These are phyloP conservation scores for Phaethon lepturus DNA, from an alignment of 2,113 vertebrate genomes.

Conservation along the genomic window DNA sequence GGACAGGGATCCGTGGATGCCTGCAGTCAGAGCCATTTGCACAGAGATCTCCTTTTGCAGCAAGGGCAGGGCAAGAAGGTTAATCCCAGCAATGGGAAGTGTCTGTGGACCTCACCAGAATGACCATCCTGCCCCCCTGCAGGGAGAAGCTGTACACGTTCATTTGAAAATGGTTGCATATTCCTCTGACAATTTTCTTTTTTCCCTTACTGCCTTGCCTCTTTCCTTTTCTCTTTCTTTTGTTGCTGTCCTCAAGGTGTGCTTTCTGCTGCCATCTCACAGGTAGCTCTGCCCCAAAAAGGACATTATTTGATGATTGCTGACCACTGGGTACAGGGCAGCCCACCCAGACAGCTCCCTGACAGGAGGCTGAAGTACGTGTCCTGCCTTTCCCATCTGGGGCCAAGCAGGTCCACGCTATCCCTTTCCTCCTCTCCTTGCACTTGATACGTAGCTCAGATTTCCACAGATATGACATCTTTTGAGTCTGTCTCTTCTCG, in stretches of 20 bases:
- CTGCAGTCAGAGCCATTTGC: background rate
- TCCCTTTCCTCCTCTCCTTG: background rate
- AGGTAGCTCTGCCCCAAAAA: background rate
- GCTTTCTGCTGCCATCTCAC: background rate
- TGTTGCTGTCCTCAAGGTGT: background rate
- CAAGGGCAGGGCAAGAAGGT: background rate
- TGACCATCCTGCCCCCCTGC: background rate
- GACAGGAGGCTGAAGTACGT: background rate
- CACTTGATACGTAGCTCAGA: background rate
- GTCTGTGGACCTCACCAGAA: background rate
- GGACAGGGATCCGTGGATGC: background rate
- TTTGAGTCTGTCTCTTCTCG: background rate
- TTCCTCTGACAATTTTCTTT: background rate
- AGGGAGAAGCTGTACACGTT: accelerated
- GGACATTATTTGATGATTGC: background rate
- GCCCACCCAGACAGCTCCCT: background rate
- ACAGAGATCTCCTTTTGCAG: background rate
- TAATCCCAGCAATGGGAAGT: background rate
- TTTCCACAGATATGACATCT: background rate
- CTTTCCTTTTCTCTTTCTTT: background rate
- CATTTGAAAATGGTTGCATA: background rate
- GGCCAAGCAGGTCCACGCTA: background rate
- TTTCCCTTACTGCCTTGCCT: background rate
- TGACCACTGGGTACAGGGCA: background rate
- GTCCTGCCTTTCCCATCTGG: background rate